phyloP scores from a whole-genome alignment of 2,113 vertebrate species.

The Zosterops japonicus region DNA sequence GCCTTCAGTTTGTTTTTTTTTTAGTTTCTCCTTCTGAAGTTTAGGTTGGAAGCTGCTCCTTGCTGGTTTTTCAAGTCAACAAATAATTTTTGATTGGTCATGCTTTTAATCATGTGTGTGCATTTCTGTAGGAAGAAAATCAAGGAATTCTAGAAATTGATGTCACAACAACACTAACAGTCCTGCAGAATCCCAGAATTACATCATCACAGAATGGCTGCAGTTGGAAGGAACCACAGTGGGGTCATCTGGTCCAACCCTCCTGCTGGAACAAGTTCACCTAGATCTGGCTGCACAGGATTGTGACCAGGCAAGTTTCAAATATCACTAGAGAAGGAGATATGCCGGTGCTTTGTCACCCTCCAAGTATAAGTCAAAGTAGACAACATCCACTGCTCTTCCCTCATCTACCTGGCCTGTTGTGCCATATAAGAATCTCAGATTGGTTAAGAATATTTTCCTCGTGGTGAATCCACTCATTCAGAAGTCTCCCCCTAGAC shows the following conservation, averaged over 20 bases:
- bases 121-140: neutral
- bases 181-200: neutral
- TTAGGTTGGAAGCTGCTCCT: neutral
- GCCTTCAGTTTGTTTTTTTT: neutral
- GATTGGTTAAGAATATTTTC: neutral
- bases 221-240: neutral
- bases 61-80: neutral
- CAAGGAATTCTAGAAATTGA: constrained; percentile 10
- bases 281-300: neutral
- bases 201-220: neutral
- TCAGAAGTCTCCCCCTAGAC: neutral
- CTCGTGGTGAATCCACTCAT: neutral
- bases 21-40: neutral
- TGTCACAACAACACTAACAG: neutral
- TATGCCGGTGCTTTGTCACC: neutral
- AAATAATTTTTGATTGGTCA: neutral
- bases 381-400: neutral
- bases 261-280: neutral
- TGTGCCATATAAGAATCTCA: neutral
- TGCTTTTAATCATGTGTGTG: neutral
- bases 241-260: neutral
- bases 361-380: neutral
- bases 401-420: neutral
- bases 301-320: neutral
- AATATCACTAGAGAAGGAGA: neutral